Evolutionary conservation across 2,797 vertebrate genomes (phyloP), one percentile per base, ranked within the genome.

Genomic region (Anguilla obscura): DNA sequence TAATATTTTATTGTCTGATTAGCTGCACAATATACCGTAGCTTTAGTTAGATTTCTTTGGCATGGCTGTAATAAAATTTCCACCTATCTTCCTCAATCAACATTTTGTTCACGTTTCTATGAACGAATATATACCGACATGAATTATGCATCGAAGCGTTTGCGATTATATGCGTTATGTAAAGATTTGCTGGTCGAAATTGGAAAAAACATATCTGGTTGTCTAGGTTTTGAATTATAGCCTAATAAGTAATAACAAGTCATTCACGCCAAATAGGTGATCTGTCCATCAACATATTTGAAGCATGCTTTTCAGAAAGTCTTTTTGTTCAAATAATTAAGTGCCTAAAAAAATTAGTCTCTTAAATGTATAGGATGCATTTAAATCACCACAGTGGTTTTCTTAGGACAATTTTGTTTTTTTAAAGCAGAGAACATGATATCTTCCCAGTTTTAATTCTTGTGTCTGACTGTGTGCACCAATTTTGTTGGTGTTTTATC

Each of bases 161-260:
- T 88, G 83, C 74, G 40, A 16, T 84, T 85, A 66, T 85, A 66
- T 74, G 84, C 84, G 50, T 88, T 85, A 88, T 76, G 63, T 88
- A 85, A 88, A 60, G 60, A 85, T 85, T 24, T 85, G 84, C 83
- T 58, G 56, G 85, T 88, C n/a, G 71, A 87, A 84, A 71, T 74
- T 30, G 1, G 4, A 9, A 66, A 66, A n/a, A 6, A 24, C 24
- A 9, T 40, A 60, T 18, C 58, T 21, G 58, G 16, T 60, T 60
- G 60, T 66, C n/a, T 66, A 24, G 21, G 24, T 66, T 66, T 6
- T 66, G 21, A 24, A 66, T 66, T 66, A 9, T 56, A 16, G 14
- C 9, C 8, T 56, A 56, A 56, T 40, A 40, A 40, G 14, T 58
- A 58, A 58, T 58, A 66, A 1, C 60, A 21, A 66, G 60, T 24